Evolutionary conservation across 2,797 vertebrate genomes (phyloP).

Genomic region (Gephyroberyx darwinii): DNA sequence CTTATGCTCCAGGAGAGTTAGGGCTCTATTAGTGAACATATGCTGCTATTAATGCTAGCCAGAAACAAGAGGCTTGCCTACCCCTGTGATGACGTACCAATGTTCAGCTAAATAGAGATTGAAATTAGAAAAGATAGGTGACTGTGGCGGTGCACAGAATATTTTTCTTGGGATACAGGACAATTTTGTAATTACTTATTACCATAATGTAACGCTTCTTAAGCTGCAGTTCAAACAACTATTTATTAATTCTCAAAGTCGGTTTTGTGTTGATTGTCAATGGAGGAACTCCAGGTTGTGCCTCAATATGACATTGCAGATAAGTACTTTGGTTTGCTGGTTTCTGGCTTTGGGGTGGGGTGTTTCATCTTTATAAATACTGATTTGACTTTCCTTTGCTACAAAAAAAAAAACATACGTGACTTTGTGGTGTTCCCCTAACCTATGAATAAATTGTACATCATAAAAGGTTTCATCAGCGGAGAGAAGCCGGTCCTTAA

Average conservation of each 20-base stretch:
- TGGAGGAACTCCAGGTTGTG: conserved; percentile 34
- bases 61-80: background rate
- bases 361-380: conserved; percentile 54
- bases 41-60: conserved; percentile 15
- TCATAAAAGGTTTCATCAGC: conserved; percentile 51
- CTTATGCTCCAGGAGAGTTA: conserved; percentile 6
- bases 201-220: conserved; percentile 54
- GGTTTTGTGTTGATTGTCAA: conserved; percentile 59
- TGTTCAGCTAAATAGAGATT: too few relatives aligned
- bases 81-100: too few relatives aligned
- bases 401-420: conserved; percentile 46
- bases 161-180: too few relatives aligned
- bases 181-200: too few relatives aligned
- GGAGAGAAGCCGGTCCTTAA: conserved; percentile 35
- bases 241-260: conserved; percentile 55
- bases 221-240: conserved; percentile 41
- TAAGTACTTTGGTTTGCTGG: conserved; percentile 39
- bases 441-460: conserved; percentile 16
- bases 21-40: conserved; percentile 6
- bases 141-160: too few relatives aligned
- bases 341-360: conserved; percentile 27
- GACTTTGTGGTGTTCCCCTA: conserved; percentile 52
- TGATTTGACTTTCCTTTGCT: conserved; percentile 57
- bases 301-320: conserved; percentile 50
- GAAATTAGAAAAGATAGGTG: too few relatives aligned